phyloP scores from a whole-genome alignment of 1,140 invertebrate genomes.

The Drosophila mayri region DNA sequence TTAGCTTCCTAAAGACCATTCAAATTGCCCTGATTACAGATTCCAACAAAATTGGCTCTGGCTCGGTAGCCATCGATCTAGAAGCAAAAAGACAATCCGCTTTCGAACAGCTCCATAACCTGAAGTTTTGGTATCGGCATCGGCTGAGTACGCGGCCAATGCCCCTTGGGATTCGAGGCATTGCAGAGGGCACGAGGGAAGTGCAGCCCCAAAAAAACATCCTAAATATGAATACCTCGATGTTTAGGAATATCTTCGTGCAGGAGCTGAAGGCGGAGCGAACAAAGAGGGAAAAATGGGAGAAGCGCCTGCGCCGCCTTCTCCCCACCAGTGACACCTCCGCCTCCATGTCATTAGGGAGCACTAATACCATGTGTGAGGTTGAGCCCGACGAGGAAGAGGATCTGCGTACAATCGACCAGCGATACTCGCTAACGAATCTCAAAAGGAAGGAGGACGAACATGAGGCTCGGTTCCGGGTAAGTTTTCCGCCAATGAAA shows the following conservation, averaged over 20 bases:
- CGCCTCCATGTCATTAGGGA: background rate
- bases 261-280: conserved; percentile 6
- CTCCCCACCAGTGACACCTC: background rate
- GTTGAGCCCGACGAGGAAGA: background rate
- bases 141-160: background rate
- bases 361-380: background rate
- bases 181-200: background rate
- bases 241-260: background rate
- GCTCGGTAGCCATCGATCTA: background rate
- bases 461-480: conserved; percentile 4
- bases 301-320: background rate
- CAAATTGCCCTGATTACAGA: background rate
- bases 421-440: conserved; percentile 9
- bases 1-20: conserved; percentile 18
- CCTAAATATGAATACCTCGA: background rate
- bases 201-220: background rate
- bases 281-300: background rate
- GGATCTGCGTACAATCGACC: conserved; percentile 1
- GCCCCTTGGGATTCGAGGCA: background rate
- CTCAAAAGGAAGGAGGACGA: background rate
- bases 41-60: background rate
- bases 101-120: background rate
- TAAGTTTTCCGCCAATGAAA: background rate
- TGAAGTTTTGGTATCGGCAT: background rate
- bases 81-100: too few species aligned